A percentile compares a stretch with the other conserved stretches of the same genome.
Evolutionary conservation across 2,797 vertebrate species (phyloP).

Genomic region (Zenarchopterus dispar): DNA sequence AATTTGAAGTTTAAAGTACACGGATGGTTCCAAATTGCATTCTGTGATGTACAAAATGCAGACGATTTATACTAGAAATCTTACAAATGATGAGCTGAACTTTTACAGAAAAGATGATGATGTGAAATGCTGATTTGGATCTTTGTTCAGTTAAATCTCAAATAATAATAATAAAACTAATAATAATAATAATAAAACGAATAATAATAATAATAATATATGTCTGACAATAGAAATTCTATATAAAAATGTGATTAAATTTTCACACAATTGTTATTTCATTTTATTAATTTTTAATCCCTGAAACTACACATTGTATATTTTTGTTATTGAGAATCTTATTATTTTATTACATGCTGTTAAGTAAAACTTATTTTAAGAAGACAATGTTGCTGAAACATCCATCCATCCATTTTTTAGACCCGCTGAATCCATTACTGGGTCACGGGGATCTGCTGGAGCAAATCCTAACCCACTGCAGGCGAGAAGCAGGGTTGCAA

Average conservation of each 20-base stretch:
- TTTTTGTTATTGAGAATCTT: not conserved
- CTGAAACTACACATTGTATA: not conserved
- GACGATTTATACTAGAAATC: slow-evolving; percentile 55
- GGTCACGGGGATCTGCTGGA: too few relatives aligned
- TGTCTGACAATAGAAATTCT: slow-evolving; percentile 11
- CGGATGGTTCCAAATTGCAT: slow-evolving; percentile 62
- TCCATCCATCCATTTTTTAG: too few relatives aligned
- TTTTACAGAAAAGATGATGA: slow-evolving; percentile 46
- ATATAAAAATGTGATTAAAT: slow-evolving; percentile 4
- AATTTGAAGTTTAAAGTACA: slow-evolving; percentile 73
- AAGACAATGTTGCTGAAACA: too few relatives aligned
- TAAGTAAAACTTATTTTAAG: not conserved
- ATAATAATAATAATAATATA: too few relatives aligned
- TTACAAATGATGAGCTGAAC: slow-evolving; percentile 46
- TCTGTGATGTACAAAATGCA: slow-evolving; percentile 58
- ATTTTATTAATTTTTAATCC: not conserved
- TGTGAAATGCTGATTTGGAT: slow-evolving; percentile 40
- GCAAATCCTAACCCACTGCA: too few relatives aligned
- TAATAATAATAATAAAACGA: too few relatives aligned
- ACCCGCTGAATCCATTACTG: too few relatives aligned
- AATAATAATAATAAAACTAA: too few relatives aligned
- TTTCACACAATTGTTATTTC: not conserved
- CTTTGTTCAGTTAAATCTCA: slow-evolving; percentile 30
- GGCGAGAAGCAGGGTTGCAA: too few relatives aligned
- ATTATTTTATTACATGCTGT: not conserved